Conservation (phyloP, 2,113 vertebrate genomes). For the Tenrec ecaudatus region DNA sequence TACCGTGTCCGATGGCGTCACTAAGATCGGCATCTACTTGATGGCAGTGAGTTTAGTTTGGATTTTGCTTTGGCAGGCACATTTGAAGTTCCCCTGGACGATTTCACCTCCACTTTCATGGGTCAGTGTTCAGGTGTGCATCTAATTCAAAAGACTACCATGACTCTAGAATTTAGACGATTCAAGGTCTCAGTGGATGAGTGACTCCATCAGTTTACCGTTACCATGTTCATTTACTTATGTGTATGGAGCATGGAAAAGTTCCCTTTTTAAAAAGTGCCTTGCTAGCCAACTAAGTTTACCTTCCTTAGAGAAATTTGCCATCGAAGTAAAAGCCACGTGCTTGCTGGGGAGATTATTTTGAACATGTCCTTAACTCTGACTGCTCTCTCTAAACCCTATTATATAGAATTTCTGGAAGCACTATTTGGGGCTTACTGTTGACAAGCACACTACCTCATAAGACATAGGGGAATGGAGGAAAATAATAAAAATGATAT, state of each 20-base stretch:
- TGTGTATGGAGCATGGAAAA: neutral
- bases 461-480: neutral
- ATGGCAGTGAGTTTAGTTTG: neutral
- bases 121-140: neutral
- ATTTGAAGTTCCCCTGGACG: neutral
- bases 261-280: constrained; percentile 17
- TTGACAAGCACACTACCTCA: constrained; percentile 5
- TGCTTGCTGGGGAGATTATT: neutral
- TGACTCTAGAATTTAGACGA: neutral
- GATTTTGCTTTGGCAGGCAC: neutral
- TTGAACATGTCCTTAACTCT: neutral
- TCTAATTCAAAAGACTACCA: neutral
- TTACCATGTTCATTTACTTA: neutral
- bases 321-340: neutral
- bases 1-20: too few species aligned
- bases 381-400: neutral
- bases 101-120: neutral
- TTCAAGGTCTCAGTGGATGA: neutral
- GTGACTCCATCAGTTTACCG: neutral
- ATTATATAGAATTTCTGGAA: neutral
- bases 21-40: too few species aligned
- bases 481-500: constrained; percentile 16
- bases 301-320: neutral
- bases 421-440: neutral
- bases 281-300: neutral